Evolutionary conservation across 2,888 invertebrate genomes (phyloP), one percentile per base, ranked within the genome.

Genomic region (Exocentrus adspersus): DNA sequence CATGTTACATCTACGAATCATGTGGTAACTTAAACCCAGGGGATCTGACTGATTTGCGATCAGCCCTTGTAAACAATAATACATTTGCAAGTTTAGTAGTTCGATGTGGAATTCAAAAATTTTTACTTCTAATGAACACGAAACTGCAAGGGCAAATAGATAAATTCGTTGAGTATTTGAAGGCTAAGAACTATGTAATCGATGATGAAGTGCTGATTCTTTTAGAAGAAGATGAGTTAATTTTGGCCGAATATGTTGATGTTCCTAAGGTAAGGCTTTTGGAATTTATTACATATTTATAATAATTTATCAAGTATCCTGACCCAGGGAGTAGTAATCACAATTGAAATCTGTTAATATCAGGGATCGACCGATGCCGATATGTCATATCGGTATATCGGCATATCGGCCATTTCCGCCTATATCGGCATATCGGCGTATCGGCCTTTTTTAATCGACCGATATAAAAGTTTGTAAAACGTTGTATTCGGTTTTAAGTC

Each of bases 41-140:
- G 0, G 89, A 94, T 14, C 83, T 99, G 60, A 98, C 98, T 0
- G 98, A 98, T 83, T 80, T 98, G 64, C 86, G 98, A 32, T 97
- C 98, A 0, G 95, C 98, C 0, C 85, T 99, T 1, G 98, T 99
- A 1, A 98, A 99, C 80, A 99, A 99, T 78, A 90, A 93, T 63
- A 98, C 97, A 0, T 95, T 99, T 77, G 98, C 95, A 0, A 92
- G 94, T 19, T 87, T 97, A 54, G 89, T 94, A 3, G 95, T 97
- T 10, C 90, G 94, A 51, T 88, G 92, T 81, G 90, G 91, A 10
- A 88, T 98, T 65, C 94, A 98, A 78, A 92, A 92, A 75, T 90
- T 85, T 79, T 83, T 92, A 61, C 76, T 88, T 51, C 81, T 84
- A 30, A 84, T 86, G 63, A 87, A 87, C 61, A 83, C 84, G 0